Evolutionary conservation across 2,888 invertebrate species (phyloP).

Genomic region (Noctuana brunneofusca): DNA sequence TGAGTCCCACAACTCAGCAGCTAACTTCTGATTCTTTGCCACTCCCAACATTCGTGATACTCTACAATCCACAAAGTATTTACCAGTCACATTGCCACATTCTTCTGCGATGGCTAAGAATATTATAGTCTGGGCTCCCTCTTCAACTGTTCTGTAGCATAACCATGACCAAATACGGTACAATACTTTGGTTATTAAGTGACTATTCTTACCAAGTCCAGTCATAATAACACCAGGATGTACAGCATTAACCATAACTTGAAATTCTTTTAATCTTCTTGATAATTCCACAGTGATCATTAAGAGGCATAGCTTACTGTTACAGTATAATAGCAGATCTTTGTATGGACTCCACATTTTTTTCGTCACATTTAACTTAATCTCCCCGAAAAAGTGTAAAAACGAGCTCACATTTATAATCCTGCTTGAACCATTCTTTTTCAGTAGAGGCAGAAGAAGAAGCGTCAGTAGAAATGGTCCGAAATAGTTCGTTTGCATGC

Average conservation of each 20-base stretch:
- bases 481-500: constrained; percentile 94
- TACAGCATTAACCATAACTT: constrained; percentile 83
- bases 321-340: constrained; percentile 41
- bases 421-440: constrained; percentile 86
- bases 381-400: constrained; percentile 85
- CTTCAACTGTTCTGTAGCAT: constrained; percentile 82
- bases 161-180: constrained; percentile 37
- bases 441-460: constrained; percentile 88
- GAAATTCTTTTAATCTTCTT: constrained; percentile 70
- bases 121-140: constrained; percentile 89
- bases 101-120: constrained; percentile 86
- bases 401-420: constrained; percentile 90
- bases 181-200: constrained; percentile 40
- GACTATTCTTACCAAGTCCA: constrained; percentile 51
- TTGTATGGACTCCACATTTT: constrained; percentile 20
- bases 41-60: not conserved
- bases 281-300: constrained; percentile 80
- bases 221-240: constrained; percentile 78
- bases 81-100: constrained; percentile 78
- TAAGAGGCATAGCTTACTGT: constrained; percentile 78
- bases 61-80: constrained; percentile 88
- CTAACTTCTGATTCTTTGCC: not conserved
- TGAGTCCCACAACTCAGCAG: not conserved
- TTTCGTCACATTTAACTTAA: constrained; percentile 81
- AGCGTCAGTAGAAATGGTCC: constrained; percentile 94